phyloP scores from a whole-genome alignment of 2,797 vertebrate species.

The Anas georgica region DNA sequence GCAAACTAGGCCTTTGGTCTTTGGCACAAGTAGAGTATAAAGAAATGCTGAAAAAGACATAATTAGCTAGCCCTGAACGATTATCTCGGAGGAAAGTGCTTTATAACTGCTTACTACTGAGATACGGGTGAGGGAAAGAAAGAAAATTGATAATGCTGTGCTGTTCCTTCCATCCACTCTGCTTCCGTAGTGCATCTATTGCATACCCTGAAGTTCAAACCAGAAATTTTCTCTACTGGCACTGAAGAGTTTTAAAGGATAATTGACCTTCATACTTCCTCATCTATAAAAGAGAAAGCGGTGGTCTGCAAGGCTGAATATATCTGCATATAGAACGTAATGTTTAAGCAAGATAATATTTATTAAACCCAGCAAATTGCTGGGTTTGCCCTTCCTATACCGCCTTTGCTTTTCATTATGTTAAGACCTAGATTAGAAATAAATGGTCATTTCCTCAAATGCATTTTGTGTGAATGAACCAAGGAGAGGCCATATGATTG shows the following conservation, averaged over 20 bases:
- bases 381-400: not conserved
- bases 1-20: slow-evolving; percentile 33
- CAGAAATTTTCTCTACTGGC: not conserved
- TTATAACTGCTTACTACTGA: slow-evolving; percentile 29
- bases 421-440: not conserved
- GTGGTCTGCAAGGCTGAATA: not conserved
- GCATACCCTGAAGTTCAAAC: not conserved
- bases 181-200: not conserved
- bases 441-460: not conserved
- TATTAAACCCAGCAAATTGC: not conserved
- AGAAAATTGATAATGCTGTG: not conserved
- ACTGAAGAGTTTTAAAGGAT: not conserved
- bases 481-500: not conserved
- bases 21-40: slow-evolving; percentile 41
- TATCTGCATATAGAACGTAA: not conserved
- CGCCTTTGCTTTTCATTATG: not conserved
- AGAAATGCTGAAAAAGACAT: slow-evolving; percentile 52
- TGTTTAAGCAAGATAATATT: not conserved
- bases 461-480: not conserved
- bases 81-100: not conserved
- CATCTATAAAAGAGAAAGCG: not conserved
- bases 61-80: slow-evolving; percentile 30
- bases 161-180: not conserved
- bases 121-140: not conserved
- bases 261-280: not conserved